Conservation (phyloP, 92 coral and sea anemone genomes). For the Zoanthus gigantus region DNA sequence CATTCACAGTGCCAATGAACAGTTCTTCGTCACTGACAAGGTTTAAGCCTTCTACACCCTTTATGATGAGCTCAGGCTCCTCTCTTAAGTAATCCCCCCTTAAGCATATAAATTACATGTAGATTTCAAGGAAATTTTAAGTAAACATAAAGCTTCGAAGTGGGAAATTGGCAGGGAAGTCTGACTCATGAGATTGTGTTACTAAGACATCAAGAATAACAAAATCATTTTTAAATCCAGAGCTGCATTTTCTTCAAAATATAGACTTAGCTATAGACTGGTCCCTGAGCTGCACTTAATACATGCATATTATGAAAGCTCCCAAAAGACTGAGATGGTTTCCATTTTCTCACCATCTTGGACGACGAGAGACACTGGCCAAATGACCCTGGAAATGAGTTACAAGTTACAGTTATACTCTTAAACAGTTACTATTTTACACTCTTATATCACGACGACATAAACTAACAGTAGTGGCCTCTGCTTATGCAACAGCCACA, state of each 20-base stretch:
- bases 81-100: too few species aligned
- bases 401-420: neutral
- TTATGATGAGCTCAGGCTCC: too few species aligned
- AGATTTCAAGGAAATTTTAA: neutral
- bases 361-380: neutral
- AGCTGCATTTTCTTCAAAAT: neutral
- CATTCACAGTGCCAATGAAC: too few species aligned
- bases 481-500: neutral
- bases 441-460: neutral
- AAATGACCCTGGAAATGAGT: neutral
- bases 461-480: too few species aligned
- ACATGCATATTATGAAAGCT: neutral
- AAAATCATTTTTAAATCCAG: neutral
- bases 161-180: neutral
- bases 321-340: neutral
- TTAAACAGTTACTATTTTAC: neutral
- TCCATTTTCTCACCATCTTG: neutral
- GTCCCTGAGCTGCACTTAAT: neutral
- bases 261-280: neutral
- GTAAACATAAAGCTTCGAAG: conserved; percentile 1
- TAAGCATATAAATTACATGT: neutral
- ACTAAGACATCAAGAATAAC: conserved; percentile 3
- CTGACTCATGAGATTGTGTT: neutral
- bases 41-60: too few species aligned
- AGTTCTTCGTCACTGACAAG: too few species aligned